Base-by-base conservation (phyloP, 2,797 vertebrate species). In the Lithobates sylvaticus region DNA sequence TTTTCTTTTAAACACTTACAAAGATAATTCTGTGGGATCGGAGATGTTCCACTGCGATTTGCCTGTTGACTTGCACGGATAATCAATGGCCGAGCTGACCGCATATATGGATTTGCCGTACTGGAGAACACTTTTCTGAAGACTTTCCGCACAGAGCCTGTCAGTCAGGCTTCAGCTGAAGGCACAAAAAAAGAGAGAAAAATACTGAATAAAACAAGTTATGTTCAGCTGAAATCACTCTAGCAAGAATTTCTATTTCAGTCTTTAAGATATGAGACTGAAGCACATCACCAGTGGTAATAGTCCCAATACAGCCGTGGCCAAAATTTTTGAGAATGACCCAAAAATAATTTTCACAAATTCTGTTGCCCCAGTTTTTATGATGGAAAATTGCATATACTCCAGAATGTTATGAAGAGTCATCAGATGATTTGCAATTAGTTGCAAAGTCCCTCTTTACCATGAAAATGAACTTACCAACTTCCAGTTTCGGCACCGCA, bases 61-160 rank as follows among this genome's bases (percentile, higher is more conserved):
- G 10, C 76, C 36, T 80, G 42, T 26, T 89, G 83, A 78, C 36
- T 92, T 89, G 78, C 3, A 16, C 77, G 88, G 80, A 89, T 86
- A 84, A 78, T 88, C 83, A 84, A 81, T 84, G 34, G 32, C 86
- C 81, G 70, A 75, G 86, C 78, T n/a, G 68, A 42, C 76, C 15
- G 83, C 70, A 8, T 73, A 88, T 61, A 61, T 88, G 0, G 5
- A 39, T 85, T 75, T 89, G 18, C 18, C 86, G 86, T 54, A 54
- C 54, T 79, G 88, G 87, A 54, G 2, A 70, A 70, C 44, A 77
- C 81, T 42, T 88, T 29, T 82, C 84, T 71, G 69, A 75, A 88
- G 47, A 89, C 78, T 81, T 89, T 47, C 88, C 84, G 44, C 86
- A 89, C 81, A 61, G 44, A 68, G 50, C 3, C 18, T 87, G 27